Base-by-base conservation (phyloP, 2,888 invertebrate species). In the Anthrax anthrax region DNA sequence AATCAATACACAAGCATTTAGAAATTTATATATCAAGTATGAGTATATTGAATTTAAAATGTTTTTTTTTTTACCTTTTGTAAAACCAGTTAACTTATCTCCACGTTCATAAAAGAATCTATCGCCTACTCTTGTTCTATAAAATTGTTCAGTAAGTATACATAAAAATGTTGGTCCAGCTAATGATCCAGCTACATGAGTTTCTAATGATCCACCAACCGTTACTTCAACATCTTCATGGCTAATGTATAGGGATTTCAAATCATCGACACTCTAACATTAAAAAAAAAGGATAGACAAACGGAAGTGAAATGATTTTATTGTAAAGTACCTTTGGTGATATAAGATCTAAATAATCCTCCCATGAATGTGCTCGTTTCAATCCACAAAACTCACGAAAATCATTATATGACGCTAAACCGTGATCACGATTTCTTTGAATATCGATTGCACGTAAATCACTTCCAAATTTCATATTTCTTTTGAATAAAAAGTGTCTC, bases 81-180 rank as follows among this genome's bases (percentile, higher is more conserved):
- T 80, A 56, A 86, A 84, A 23, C 78, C 78, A 36, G 67, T 69
- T 3, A 72, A 65, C 39, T 76, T 72, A 49, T 76, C 73, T 6
- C 78, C 76, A 55, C 79, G 78, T 64, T 86, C 87, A 58, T 77
- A 91, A 77, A 88, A 92, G 67, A 77, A 90, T 50, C 91, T 73
- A 67, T 94, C 94, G 1, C 88, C 89, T 10, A 78, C 82, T 56
- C 90, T 77, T 1, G 90, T 84, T 52, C 86, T 75, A 61, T 79
- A 84, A 70, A 92, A 92, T 68, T 92, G 91, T 60, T 85, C 86
- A 0, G 84, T 83, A 5, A 92, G 69, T 53, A 94, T 83, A 61
- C 91, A 91, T 3, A 88, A 74, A 73, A 84, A 90, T 0, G 91
- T 90, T 2, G 91, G 91, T 0, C 94, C 92, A 0, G 84, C 75